Evolutionary conservation across 2,113 vertebrate genomes (phyloP).

Genomic region (Scomber colias): DNA sequence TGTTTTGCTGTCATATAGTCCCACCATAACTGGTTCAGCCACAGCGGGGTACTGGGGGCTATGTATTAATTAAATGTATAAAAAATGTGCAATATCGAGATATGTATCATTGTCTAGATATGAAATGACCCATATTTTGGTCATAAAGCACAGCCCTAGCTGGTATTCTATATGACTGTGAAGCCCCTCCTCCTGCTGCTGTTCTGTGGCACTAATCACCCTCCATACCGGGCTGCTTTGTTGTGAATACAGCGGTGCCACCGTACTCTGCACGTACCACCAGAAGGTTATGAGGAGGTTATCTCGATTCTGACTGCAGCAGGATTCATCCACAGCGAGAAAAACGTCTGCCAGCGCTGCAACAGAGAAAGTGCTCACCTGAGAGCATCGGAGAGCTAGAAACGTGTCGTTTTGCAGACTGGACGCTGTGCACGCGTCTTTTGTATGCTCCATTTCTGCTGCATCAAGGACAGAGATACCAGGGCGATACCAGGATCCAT

Average conservation of each 20-base stretch:
- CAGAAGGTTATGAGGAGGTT: conserved; percentile 78
- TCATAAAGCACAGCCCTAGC: too few relatives aligned
- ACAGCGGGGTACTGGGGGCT: too few relatives aligned
- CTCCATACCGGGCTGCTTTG: conserved; percentile 52
- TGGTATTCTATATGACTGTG: too few relatives aligned
- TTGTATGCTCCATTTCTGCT: conserved; percentile 52
- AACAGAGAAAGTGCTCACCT: neutral
- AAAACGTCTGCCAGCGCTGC: neutral
- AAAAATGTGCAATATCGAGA: too few relatives aligned
- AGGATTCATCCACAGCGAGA: conserved; percentile 9
- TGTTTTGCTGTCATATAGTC: too few relatives aligned
- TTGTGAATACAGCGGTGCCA: conserved; percentile 43
- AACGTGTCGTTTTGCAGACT: neutral
- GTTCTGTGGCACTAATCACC: conserved; percentile 54
- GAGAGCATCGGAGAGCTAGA: neutral
- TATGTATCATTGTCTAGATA: too few relatives aligned
- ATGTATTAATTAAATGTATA: too few relatives aligned
- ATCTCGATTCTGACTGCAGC: conserved; percentile 51
- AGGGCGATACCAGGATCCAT: conserved; percentile 45
- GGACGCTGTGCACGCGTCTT: conserved; percentile 33
- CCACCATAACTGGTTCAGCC: too few relatives aligned
- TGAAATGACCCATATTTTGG: too few relatives aligned
- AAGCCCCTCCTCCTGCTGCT: conserved; percentile 13
- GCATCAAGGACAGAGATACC: conserved; percentile 60
- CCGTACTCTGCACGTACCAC: conserved; percentile 38